Percentiles rank a stretch among this genome's conserved stretches.
phyloP scores from a whole-genome alignment of 2,888 invertebrate species.

The Melanargia galathea region DNA sequence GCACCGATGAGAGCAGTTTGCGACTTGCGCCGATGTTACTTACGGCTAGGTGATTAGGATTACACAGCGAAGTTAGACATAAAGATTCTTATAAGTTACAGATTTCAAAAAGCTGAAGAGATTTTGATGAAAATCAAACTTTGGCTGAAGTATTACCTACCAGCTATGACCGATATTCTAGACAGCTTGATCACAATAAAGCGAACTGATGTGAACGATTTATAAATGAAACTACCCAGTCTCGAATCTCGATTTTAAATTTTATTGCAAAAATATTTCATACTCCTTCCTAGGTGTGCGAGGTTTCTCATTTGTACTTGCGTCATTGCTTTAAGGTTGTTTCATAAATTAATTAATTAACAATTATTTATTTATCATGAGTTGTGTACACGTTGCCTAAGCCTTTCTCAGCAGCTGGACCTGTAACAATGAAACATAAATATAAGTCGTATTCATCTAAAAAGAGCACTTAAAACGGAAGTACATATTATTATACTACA shows the following conservation, averaged over 20 bases:
- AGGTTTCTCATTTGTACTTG: conserved; percentile 68
- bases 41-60: no score
- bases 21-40: no score
- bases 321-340: conserved; percentile 42
- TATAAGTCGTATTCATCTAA: conserved; percentile 34
- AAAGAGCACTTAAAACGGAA: background rate
- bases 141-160: no score
- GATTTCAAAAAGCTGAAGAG: no score
- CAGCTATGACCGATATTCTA: no score
- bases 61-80: no score
- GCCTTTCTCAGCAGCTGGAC: conserved; percentile 63
- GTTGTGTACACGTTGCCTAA: conserved; percentile 73
- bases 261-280: conserved; percentile 43
- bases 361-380: conserved; percentile 49
- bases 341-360: conserved; percentile 32
- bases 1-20: no score
- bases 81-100: no score
- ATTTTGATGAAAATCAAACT: no score
- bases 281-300: conserved; percentile 51
- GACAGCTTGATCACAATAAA: background rate
- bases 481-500: no score
- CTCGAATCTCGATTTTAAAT: conserved; percentile 33
- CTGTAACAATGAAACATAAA: conserved; percentile 61
- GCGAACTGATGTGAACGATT: background rate
- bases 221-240: conserved; percentile 16